phyloP scores from a whole-genome alignment of 2,888 invertebrate species.

The Athrips mouffetella region DNA sequence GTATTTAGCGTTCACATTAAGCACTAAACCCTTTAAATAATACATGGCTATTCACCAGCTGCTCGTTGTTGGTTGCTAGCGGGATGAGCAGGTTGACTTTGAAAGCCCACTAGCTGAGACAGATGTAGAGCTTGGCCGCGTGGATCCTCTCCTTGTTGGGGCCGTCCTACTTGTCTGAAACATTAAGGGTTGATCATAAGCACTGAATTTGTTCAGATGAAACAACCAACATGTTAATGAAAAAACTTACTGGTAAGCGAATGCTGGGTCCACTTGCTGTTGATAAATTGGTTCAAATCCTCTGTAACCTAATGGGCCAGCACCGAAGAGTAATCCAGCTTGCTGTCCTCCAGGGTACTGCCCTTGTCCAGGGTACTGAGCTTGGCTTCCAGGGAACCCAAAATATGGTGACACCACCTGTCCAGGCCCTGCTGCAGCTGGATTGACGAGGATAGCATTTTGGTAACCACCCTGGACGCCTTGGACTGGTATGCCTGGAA shows the following conservation, averaged over 20 bases:
- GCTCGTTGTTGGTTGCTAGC: constrained; percentile 12
- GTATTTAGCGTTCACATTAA: too few species aligned
- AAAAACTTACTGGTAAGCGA: constrained; percentile 46
- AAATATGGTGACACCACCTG: constrained; percentile 38
- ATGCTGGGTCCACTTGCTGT: constrained; percentile 32
- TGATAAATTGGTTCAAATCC: constrained; percentile 52
- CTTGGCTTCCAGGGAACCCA: constrained; percentile 39
- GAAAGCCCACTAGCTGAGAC: constrained; percentile 38
- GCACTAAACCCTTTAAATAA: too few species aligned
- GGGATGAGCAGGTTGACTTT: constrained; percentile 31
- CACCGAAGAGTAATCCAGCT: constrained; percentile 38
- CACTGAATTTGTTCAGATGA: background rate
- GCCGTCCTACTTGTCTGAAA: constrained; percentile 11
- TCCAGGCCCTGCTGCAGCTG: constrained; percentile 33
- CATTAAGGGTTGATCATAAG: background rate
- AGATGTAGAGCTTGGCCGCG: constrained; percentile 19
- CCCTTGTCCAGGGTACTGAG: background rate
- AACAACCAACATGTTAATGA: background rate
- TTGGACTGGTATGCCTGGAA: background rate
- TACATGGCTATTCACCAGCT: background rate
- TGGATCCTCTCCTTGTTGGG: constrained; percentile 28
- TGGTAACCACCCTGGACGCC: constrained; percentile 46
- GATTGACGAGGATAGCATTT: constrained; percentile 52
- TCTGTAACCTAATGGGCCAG: constrained; percentile 37
- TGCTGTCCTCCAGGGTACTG: constrained; percentile 37